Base-by-base conservation (phyloP, 2,113 vertebrate species). In the Tachysurus vachellii region DNA sequence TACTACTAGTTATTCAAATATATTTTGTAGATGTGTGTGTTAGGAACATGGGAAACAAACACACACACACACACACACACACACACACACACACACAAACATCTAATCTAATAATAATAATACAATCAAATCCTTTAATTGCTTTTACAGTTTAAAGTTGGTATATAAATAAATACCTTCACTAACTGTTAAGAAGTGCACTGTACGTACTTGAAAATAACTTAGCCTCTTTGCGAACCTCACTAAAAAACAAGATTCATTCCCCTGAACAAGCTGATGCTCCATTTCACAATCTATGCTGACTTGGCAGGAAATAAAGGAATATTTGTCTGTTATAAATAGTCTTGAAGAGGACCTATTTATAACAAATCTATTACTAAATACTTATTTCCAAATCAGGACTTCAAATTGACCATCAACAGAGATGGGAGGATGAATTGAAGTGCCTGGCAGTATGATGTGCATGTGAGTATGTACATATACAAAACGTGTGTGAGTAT, bases 391-490 rank as follows among this genome's bases (percentile, higher is more conserved):
- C 84, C 80, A 36, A 91, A 68, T 71, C 83, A 89, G 44, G 83
- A 92, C 89, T 87, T 93, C 76, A 92, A 94, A 93, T 92, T 91
- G 91, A 93, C 91, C 91, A 93, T 93, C 90, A 94, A 87, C 81
- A 83, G 80, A 81, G 75, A 82, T 86, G 81, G 62, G 62, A 88
- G 87, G 90, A 88, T 83, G 82, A 86, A 85, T 87, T 89, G 85
- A 36, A 36, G 83, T 85, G 80, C 86, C 23, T 64, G 53, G 59
- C 36, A 56, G 54, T n/a, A 61, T 84, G 10, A 86, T 31, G 62
- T 76, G 81, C 47, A 68, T 36, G 56, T 59, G 42, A 75, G 53
- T 21, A 68, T 12, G n/a, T 19, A 23, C 23, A 50, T 81, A 26
- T 76, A 61, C 13, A 73, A 68, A 64, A 73, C 73, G 73, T 17